Evolutionary conservation across 2,113 vertebrate species (phyloP), one percentile per base, ranked within the genome.

Genomic region (Coregonus clupeaformis): DNA sequence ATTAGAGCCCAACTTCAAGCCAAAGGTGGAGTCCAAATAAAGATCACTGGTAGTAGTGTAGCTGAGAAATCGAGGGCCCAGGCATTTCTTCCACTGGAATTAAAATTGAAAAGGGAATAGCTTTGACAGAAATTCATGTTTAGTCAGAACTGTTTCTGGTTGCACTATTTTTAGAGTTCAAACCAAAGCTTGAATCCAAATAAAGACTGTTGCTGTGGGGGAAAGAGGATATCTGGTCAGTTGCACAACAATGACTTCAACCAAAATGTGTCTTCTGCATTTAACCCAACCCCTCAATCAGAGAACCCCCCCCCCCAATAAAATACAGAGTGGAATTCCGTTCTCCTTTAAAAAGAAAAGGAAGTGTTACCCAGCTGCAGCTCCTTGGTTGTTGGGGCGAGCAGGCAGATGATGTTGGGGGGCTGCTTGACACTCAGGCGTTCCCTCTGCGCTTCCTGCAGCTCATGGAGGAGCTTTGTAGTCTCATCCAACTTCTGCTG

Each of bases 401-500:
- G 87, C 76, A 99, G 90, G 78, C 97, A 98, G 87, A 98, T 95
- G 89, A 94, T 97, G 74, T 97, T 98, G 1, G 96, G 96, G 0
- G 97, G 96, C 30, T 97, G 97, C 86, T 96, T 96, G 85, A 95
- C 92, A 78, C 98, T 97, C 73, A 99, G 91, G 20, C 97, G 95
- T 77, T 98, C 96, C 20, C 93, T 96, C 86, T 99, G 98, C 29
- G 94, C 97, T 25, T 98, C 95, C 80, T 98, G 96, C 45, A 99
- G 92, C 68, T 97, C 95, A 72, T 88, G 86, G 62, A 99, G 93
- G 59, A 99, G 87, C 81, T 91, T 91, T 25, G 97, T 98, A 47
- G 97, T 99, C 90, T 98, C 95, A 45, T 99, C 96, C 78, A 98
- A 90, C 86, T 99, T 99, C 88, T 92, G 92, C 91, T 99, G 98